A percentile compares a stretch with the other conserved stretches of the same genome.
These are phyloP conservation scores for Hipparchia semele DNA, from an alignment of 2,888 invertebrate genomes.

Conservation along the genomic window DNA sequence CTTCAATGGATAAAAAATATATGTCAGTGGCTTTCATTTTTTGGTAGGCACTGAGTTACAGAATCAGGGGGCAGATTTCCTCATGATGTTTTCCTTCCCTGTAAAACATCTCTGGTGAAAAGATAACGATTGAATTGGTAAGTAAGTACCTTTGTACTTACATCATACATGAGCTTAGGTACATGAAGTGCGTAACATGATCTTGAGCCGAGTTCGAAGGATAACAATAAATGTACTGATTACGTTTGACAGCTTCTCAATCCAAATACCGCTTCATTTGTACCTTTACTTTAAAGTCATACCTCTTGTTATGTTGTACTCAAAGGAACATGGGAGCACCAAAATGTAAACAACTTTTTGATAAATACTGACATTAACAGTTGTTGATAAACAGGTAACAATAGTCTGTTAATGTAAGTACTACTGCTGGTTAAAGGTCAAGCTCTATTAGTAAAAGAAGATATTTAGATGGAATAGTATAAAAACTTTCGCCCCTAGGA, in stretches of 20 bases:
- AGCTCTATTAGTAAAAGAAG: too few species aligned
- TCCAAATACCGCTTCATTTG: conserved; percentile 43
- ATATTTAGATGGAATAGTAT: too few species aligned
- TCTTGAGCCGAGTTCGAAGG: conserved; percentile 9
- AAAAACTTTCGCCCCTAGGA: too few species aligned
- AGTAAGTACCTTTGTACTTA: neutral
- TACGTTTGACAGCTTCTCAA: conserved; percentile 42
- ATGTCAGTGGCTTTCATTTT: too few species aligned
- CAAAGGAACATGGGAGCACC: neutral
- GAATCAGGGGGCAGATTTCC: too few species aligned
- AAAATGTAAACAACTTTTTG: conserved; percentile 4
- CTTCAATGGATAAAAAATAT: too few species aligned
- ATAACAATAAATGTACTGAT: conserved; percentile 41
- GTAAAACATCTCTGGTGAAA: too few species aligned
- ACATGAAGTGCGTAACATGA: neutral
- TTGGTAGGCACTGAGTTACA: too few species aligned
- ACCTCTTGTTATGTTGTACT: neutral
- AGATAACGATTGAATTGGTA: too few species aligned
- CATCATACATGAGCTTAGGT: neutral
- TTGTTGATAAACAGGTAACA: neutral
- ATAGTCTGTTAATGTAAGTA: neutral
- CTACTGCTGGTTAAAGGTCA: too few species aligned
- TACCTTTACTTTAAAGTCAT: conserved; percentile 20
- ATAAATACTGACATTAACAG: neutral
- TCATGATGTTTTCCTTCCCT: too few species aligned